Conservation (phyloP, 2,113 vertebrate species). For the Lampris incognitus region DNA sequence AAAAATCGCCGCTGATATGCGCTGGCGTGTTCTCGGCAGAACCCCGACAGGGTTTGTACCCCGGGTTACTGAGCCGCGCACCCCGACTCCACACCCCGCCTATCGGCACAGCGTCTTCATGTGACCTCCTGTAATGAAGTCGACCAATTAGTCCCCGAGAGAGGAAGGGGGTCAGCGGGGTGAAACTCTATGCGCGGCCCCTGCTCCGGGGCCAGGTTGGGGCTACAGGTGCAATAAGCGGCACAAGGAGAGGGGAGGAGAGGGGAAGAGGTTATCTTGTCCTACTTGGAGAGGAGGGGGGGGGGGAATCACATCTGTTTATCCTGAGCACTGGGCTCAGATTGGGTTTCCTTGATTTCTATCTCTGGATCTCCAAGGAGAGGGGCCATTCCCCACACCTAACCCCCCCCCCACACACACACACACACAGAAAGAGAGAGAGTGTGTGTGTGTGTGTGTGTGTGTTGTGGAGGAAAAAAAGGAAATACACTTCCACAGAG, state of each 20-base stretch:
- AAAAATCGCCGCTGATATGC: too few species aligned
- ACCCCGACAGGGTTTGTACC: too few species aligned
- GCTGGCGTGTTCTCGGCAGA: too few species aligned
- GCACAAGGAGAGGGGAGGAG: constrained; percentile 41
- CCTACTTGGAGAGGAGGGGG: constrained; percentile 51
- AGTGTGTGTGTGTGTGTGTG: neutral
- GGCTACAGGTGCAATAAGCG: constrained; percentile 72
- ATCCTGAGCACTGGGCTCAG: constrained; percentile 64
- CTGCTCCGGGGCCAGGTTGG: constrained; percentile 33
- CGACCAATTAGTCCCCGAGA: constrained; percentile 39
- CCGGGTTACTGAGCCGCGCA: too few species aligned
- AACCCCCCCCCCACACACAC: neutral
- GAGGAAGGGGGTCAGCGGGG: constrained; percentile 34
- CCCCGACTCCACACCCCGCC: too few species aligned
- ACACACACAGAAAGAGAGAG: neutral
- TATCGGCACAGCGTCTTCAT: neutral
- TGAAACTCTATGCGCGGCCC: constrained; percentile 36
- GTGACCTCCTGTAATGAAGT: constrained; percentile 2
- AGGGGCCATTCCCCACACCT: neutral
- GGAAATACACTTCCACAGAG: too few species aligned
- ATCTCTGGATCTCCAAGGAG: constrained; percentile 67
- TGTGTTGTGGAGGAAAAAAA: neutral
- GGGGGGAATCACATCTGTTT: constrained; percentile 83
- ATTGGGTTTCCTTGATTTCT: constrained; percentile 81
- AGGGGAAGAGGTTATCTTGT: constrained; percentile 80